These are phyloP conservation scores for Macrostomum cliftonense DNA, from an alignment of 2,888 invertebrate genomes.

Conservation along the genomic window DNA sequence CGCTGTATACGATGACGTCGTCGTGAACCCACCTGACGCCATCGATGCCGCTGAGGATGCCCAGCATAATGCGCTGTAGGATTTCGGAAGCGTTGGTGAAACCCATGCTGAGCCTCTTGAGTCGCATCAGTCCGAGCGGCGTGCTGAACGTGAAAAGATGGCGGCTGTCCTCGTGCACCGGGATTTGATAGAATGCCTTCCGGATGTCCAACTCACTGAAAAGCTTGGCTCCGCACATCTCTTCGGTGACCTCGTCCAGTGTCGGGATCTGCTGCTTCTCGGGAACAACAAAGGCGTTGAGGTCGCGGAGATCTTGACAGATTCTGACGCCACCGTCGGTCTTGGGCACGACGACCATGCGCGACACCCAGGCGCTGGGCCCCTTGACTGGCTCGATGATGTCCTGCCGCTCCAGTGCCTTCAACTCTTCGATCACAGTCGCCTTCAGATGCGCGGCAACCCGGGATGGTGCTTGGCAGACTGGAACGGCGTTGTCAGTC, in stretches of 20 bases:
- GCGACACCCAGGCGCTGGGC: conserved; percentile 20
- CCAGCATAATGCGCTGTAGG: conserved; percentile 5
- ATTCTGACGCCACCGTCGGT: conserved; percentile 14
- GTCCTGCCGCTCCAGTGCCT: conserved; percentile 15
- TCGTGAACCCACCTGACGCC: conserved; percentile 8
- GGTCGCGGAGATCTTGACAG: conserved; percentile 16
- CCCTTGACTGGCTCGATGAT: conserved; percentile 18
- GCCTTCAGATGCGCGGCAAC: conserved; percentile 16
- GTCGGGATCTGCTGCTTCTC: conserved; percentile 16
- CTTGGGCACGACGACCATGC: conserved; percentile 18
- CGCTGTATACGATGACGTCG: conserved; percentile 10
- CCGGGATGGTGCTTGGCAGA: conserved; percentile 13
- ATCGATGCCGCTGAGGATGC: conserved; percentile 1
- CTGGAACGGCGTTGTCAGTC: conserved; percentile 4
- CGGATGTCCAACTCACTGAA: conserved; percentile 15
- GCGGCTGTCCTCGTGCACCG: conserved; percentile 11
- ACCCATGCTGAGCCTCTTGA: conserved; percentile 12
- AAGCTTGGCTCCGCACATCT: conserved; percentile 14
- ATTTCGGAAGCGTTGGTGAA: conserved; percentile 7
- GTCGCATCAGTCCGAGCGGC: conserved; percentile 13
- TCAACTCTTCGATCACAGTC: conserved; percentile 15
- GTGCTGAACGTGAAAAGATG: conserved; percentile 15
- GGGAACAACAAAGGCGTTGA: conserved; percentile 15
- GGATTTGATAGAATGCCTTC: conserved; percentile 13
- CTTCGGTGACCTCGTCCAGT: conserved; percentile 14